Percentiles rank a stretch among this genome's conserved stretches.
These are phyloP conservation scores for Geotrypetes seraphini DNA, from an alignment of 2,797 vertebrate species.

Conservation along the genomic window DNA sequence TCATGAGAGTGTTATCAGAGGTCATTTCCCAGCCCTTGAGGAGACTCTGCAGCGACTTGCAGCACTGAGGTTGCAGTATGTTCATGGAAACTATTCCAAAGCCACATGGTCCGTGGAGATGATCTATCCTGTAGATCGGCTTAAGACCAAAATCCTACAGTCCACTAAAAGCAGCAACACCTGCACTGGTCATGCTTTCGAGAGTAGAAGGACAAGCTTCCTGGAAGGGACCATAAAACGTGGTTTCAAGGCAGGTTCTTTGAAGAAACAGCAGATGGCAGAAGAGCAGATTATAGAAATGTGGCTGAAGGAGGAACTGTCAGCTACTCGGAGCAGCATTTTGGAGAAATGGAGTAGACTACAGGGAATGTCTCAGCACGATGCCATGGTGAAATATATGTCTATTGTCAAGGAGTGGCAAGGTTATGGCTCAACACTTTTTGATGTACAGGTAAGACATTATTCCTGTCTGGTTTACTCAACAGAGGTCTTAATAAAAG, in stretches of 20 bases:
- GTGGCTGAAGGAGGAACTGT: slow-evolving; percentile 90
- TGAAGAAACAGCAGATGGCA: slow-evolving; percentile 84
- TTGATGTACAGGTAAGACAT: slow-evolving; percentile 77
- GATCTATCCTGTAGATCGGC: slow-evolving; percentile 73
- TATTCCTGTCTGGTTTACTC: too few relatives aligned
- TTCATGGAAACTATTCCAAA: slow-evolving; percentile 66
- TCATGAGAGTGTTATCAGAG: slow-evolving; percentile 78
- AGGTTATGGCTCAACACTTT: slow-evolving; percentile 83
- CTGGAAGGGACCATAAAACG: slow-evolving; percentile 78
- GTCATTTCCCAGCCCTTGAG: slow-evolving; percentile 81
- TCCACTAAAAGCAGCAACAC: slow-evolving; percentile 68
- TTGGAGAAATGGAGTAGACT: slow-evolving; percentile 79
- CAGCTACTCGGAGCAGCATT: slow-evolving; percentile 72
- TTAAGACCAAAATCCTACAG: slow-evolving; percentile 75
- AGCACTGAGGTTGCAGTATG: slow-evolving; percentile 76
- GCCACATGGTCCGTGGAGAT: slow-evolving; percentile 68
- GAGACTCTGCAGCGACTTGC: slow-evolving; percentile 81
- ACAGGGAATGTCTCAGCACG: slow-evolving; percentile 74
- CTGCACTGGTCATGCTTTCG: slow-evolving; percentile 61
- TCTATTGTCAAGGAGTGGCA: slow-evolving; percentile 81
- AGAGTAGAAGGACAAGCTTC: slow-evolving; percentile 80
- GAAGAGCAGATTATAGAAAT: slow-evolving; percentile 92
- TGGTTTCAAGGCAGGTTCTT: slow-evolving; percentile 74
- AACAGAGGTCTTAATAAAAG: too few relatives aligned
- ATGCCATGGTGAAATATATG: slow-evolving; percentile 91